Evolutionary conservation across 2,888 invertebrate genomes (phyloP).

Genomic region (Drosophila limbata): DNA sequence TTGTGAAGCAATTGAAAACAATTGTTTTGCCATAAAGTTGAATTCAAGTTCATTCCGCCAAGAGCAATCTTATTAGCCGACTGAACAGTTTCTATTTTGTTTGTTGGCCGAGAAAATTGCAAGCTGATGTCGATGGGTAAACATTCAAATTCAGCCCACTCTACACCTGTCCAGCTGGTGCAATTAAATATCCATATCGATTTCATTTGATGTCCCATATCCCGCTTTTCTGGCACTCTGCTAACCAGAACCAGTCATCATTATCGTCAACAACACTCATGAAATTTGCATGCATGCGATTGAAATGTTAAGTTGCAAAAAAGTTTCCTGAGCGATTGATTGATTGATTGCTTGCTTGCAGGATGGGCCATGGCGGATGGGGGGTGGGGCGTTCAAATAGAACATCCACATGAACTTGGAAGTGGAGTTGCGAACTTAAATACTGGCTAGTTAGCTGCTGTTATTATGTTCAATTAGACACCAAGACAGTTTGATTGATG

Average conservation of each 20-base stretch:
- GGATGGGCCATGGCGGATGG: background rate
- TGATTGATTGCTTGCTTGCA: conserved; percentile 44
- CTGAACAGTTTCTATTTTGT: background rate
- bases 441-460: conserved; percentile 11
- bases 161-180: conserved; percentile 36
- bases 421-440: background rate
- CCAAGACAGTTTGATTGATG: conserved; percentile 49
- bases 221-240: conserved; percentile 23
- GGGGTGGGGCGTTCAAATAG: conserved; percentile 36
- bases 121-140: background rate
- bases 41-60: conserved; percentile 9
- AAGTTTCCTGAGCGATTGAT: conserved; percentile 51
- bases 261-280: conserved; percentile 37
- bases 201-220: conserved; percentile 8
- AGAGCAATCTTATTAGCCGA: conserved; percentile 8
- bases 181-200: conserved; percentile 11
- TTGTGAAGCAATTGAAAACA: conserved; percentile 29
- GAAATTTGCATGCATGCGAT: conserved; percentile 53
- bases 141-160: background rate
- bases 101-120: background rate
- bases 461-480: conserved; percentile 62
- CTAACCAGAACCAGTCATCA: conserved; percentile 44
- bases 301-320: conserved; percentile 63
- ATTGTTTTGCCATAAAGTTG: conserved; percentile 16
- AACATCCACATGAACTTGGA: conserved; percentile 30